Evolutionary conservation across 1,140 invertebrate species (phyloP).

Genomic region (Bradynema listronoti): DNA sequence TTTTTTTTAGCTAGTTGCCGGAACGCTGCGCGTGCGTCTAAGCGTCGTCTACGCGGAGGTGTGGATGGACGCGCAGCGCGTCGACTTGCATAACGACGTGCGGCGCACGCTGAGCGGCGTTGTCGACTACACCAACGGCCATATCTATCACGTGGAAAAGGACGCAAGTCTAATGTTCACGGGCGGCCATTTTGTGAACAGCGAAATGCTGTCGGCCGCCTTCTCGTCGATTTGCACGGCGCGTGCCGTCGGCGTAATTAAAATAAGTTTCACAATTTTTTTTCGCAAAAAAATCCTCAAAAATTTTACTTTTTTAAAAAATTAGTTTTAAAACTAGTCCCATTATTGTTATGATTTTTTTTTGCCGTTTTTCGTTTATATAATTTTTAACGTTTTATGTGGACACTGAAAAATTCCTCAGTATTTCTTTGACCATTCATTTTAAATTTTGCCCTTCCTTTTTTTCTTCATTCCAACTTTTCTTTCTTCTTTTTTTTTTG

Average conservation of each 20-base stretch:
- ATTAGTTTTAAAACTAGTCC: too few relatives aligned
- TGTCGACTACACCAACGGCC: slow-evolving; percentile 50
- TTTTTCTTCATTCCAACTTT: too few relatives aligned
- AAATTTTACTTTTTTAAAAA: too few relatives aligned
- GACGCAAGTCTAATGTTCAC: slow-evolving; percentile 53
- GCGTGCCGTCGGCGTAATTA: slow-evolving; percentile 46
- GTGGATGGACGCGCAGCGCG: slow-evolving; percentile 48
- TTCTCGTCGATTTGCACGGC: slow-evolving; percentile 51
- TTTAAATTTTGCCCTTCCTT: too few relatives aligned
- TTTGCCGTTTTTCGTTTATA: too few relatives aligned
- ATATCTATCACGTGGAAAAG: slow-evolving; percentile 53
- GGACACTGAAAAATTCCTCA: too few relatives aligned
- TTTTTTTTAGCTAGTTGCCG: slow-evolving; percentile 47
- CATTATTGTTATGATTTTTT: too few relatives aligned
- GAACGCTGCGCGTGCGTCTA: slow-evolving; percentile 52
- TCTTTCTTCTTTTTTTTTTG: too few relatives aligned
- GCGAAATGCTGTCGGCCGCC: slow-evolving; percentile 41
- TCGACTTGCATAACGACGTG: slow-evolving; percentile 48
- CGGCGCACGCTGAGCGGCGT: slow-evolving; percentile 41
- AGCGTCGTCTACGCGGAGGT: slow-evolving; percentile 52
- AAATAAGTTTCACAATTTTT: slow-evolving; percentile 41
- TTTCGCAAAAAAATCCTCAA: too few relatives aligned
- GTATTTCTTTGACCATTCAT: too few relatives aligned
- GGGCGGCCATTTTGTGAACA: slow-evolving; percentile 39
- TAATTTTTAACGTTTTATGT: too few relatives aligned